Evolutionary conservation across 1,140 invertebrate species (phyloP), one percentile per base, ranked within the genome.

Genomic region (Drosophila obscura): DNA sequence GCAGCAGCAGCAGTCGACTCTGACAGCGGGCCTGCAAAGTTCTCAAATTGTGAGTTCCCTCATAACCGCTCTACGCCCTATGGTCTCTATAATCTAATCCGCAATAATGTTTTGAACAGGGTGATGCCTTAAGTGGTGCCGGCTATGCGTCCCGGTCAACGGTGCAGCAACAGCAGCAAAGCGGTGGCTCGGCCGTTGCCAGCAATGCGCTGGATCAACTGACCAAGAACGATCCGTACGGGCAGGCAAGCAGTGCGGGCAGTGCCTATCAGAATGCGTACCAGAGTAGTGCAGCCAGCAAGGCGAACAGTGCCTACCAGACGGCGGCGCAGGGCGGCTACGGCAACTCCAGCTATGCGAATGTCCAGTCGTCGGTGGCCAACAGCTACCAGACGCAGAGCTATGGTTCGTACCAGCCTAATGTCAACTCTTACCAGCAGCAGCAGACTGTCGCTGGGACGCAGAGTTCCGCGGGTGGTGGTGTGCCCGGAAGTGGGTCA

Each of bases 161-260:
- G 24, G 53, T 77, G 61, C 80, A 80, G 44, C 83, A 77, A 31
- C 78, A 79, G 51, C 83, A 77, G 39, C 78, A 79, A 49, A 71
- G 65, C 19, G 75, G 78, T 16, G 63, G 65, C n/a, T 65, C 69
- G 13, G 45, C 48, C 11, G 75, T 43, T 5, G 60, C 58, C 26
- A 67, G 52, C 31, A 91, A 80, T 61, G 71, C 90, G 3, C 57
- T 92, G 24, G 91, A 92, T 73, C 91, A 92, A 66, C 55, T 92
- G 51, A 72, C 88, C 58, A 92, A 92, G 56, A 90, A 56, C 53
- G 91, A 92, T 81, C 91, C 89, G 0, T 92, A 92, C 26, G 87
- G 87, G 0, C 91, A 91, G 56, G 58, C 77, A 15, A 64, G 59
- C 5, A 76, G 76, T 16, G 66, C 66, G 19, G 73, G 69, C 24